Evolutionary conservation across 2,113 vertebrate species (phyloP).

Genomic region (Nothoprocta pentlandii): DNA sequence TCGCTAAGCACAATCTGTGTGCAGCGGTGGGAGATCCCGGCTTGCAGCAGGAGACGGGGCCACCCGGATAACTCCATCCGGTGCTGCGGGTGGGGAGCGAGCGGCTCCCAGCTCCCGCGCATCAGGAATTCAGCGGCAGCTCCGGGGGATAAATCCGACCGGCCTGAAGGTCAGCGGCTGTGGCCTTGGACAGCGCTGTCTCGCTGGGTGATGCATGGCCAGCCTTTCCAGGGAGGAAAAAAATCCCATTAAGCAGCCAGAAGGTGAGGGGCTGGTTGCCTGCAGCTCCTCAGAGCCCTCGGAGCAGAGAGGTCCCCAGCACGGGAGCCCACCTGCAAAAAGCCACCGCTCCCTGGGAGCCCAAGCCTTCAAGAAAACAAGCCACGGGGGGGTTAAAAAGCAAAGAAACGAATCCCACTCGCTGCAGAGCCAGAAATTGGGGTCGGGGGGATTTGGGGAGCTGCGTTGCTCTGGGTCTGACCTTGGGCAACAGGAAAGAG

Average conservation of each 20-base stretch:
- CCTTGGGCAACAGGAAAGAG: background rate
- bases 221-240: background rate
- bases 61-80: background rate
- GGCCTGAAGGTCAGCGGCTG: constrained; percentile 61
- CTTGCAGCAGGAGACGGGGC: background rate
- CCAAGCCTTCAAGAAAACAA: background rate
- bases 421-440: background rate
- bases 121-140: constrained; percentile 22
- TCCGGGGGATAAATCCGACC: constrained; percentile 13
- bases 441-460: background rate
- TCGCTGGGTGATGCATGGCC: constrained; percentile 60
- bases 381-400: background rate
- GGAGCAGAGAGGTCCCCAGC: background rate
- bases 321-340: background rate
- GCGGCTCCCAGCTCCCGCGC: background rate
- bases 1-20: background rate
- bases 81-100: accelerated
- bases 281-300: background rate
- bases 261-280: background rate
- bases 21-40: background rate
- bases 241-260: constrained; percentile 42
- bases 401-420: background rate
- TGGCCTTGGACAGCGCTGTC: constrained; percentile 43
- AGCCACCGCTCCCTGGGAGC: background rate
- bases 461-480: background rate